Evolutionary conservation across 2,797 vertebrate species (phyloP).

Genomic region (Holocentrus rufus): DNA sequence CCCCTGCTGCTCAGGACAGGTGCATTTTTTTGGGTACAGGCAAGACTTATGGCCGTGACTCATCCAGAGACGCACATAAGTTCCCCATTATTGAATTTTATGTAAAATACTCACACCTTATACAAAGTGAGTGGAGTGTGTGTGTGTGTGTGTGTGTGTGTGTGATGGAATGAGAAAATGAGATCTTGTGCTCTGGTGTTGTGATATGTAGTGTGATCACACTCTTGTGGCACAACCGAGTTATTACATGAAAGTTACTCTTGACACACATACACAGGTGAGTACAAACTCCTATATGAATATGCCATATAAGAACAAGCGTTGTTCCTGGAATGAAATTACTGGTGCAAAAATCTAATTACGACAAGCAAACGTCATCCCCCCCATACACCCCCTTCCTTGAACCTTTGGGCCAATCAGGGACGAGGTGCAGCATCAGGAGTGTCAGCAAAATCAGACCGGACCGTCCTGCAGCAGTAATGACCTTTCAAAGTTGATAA

Average conservation of each 20-base stretch:
- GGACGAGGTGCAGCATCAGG: no score
- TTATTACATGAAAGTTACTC: conserved; percentile 54
- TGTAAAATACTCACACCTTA: conserved; percentile 49
- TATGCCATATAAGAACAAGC: no score
- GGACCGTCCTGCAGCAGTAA: no score
- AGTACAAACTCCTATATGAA: no score
- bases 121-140: conserved; percentile 35
- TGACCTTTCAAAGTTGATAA: no score
- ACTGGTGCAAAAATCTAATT: no score
- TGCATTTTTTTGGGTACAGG: conserved; percentile 33
- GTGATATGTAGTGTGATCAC: conserved; percentile 52
- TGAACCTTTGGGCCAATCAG: no score
- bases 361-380: no score
- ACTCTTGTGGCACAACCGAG: conserved; percentile 62
- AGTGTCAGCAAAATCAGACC: no score
- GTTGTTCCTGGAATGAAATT: no score
- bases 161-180: conserved; percentile 12
- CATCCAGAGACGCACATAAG: conserved; percentile 32
- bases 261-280: not conserved
- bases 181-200: not conserved
- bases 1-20: conserved; percentile 27
- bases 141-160: conserved; percentile 13
- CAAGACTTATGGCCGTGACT: not conserved
- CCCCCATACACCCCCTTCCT: no score
- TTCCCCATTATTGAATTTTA: conserved; percentile 34